phyloP scores from a whole-genome alignment of 1,140 invertebrate species.

The Bombus polaris region DNA sequence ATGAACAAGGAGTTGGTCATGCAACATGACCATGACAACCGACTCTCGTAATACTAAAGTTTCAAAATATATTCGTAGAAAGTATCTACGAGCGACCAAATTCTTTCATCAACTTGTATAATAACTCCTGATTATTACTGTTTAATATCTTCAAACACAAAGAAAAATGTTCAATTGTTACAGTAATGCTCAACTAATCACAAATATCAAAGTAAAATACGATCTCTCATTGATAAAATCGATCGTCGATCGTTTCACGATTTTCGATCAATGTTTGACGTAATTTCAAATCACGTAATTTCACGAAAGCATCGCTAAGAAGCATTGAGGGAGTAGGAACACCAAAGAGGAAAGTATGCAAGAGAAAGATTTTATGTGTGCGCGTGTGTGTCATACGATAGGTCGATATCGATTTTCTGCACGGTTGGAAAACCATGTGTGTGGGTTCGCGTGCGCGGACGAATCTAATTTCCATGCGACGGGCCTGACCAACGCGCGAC shows the following conservation, averaged over 20 bases:
- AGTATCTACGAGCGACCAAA: too few relatives aligned
- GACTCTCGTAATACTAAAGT: too few relatives aligned
- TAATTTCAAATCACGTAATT: conserved; percentile 6
- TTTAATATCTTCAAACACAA: too few relatives aligned
- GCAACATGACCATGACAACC: too few relatives aligned
- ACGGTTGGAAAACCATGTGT: conserved; percentile 22
- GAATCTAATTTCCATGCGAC: conserved; percentile 64
- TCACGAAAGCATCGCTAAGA: not conserved
- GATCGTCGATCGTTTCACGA: not conserved
- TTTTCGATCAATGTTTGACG: not conserved
- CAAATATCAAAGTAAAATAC: not conserved
- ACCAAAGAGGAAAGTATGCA: not conserved
- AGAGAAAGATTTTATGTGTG: too few relatives aligned
- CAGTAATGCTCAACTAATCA: too few relatives aligned
- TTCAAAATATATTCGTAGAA: too few relatives aligned
- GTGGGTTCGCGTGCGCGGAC: conserved; percentile 48
- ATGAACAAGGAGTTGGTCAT: too few relatives aligned
- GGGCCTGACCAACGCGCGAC: conserved; percentile 18
- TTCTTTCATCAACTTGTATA: too few relatives aligned
- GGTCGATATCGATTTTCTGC: conserved; percentile 60
- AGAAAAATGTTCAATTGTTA: too few relatives aligned
- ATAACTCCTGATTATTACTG: too few relatives aligned
- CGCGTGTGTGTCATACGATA: not conserved
- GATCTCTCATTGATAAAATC: not conserved
- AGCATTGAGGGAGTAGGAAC: not conserved